A percentile compares a stretch with the other conserved stretches of the same genome.
Conservation (phyloP, 2,113 vertebrate genomes). For the Oryzias woworae region DNA sequence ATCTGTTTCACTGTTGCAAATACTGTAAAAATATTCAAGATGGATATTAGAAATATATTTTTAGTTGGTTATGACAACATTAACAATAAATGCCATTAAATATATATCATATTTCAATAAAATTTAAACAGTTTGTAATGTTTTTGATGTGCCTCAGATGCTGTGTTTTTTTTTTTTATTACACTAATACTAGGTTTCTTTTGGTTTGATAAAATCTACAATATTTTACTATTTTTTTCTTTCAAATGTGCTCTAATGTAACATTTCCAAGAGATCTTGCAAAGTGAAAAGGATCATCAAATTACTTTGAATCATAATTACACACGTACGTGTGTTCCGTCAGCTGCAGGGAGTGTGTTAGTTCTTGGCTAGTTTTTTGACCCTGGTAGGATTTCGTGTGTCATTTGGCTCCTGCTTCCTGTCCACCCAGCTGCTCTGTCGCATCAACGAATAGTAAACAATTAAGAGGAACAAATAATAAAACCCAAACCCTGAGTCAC, state of each 20-base stretch:
- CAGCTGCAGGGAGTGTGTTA: slow-evolving; percentile 43
- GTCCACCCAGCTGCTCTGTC: slow-evolving; percentile 65
- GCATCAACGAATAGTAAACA: slow-evolving; percentile 70
- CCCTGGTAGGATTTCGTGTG: slow-evolving; percentile 47
- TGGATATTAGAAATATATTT: too few species aligned
- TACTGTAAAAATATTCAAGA: too few species aligned
- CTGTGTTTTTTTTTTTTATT: too few species aligned
- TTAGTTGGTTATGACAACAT: too few species aligned
- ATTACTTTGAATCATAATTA: slow-evolving; percentile 52
- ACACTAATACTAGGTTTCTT: too few species aligned
- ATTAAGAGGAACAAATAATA: slow-evolving; percentile 79
- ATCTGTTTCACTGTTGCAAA: too few species aligned
- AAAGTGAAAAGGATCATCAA: slow-evolving; percentile 37
- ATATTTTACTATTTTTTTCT: background rate
- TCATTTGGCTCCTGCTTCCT: slow-evolving; percentile 64
- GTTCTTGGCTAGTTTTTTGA: slow-evolving; percentile 40
- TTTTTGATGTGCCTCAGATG: too few species aligned
- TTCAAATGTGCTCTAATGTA: slow-evolving; percentile 4
- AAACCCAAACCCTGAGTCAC: slow-evolving; percentile 78
- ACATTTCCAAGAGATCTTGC: slow-evolving; percentile 33
- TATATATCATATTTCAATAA: too few species aligned
- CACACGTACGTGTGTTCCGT: slow-evolving; percentile 46
- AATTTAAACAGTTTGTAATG: too few species aligned
- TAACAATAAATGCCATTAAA: too few species aligned
- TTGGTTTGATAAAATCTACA: too few species aligned